Evolutionary conservation across 2,113 vertebrate species (phyloP).

Genomic region (Labrus mixtus): DNA sequence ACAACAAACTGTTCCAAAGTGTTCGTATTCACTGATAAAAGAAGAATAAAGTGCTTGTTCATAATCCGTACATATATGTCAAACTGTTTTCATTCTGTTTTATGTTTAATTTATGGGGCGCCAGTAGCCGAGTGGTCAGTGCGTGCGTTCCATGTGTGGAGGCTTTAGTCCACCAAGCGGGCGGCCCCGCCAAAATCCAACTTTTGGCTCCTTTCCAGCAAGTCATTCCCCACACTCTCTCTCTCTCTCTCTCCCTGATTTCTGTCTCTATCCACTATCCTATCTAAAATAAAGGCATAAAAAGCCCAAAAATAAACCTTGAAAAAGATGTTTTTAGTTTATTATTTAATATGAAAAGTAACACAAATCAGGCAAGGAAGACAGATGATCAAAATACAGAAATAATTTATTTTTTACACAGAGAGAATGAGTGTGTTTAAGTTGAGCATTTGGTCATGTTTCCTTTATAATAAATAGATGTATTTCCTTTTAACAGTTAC

Average conservation of each 20-base stretch:
- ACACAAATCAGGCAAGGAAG: slow-evolving; percentile 57
- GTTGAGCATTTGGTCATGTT: slow-evolving; percentile 26
- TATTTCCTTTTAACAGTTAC: slow-evolving; percentile 29
- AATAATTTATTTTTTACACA: slow-evolving; percentile 43
- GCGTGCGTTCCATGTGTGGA: too few relatives aligned
- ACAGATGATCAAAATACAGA: slow-evolving; percentile 53
- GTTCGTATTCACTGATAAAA: slow-evolving; percentile 63
- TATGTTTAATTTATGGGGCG: neutral
- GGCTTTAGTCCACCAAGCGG: too few relatives aligned
- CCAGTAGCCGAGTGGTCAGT: too few relatives aligned
- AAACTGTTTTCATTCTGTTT: slow-evolving; percentile 25
- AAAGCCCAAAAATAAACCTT: too few relatives aligned
- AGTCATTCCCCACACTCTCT: too few relatives aligned
- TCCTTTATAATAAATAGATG: slow-evolving; percentile 32
- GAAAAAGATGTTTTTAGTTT: too few relatives aligned
- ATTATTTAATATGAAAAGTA: slow-evolving; percentile 44
- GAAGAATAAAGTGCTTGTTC: slow-evolving; percentile 69
- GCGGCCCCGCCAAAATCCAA: too few relatives aligned
- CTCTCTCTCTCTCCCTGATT: too few relatives aligned
- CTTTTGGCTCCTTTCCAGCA: too few relatives aligned
- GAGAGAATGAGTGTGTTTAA: slow-evolving; percentile 35
- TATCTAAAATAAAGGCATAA: too few relatives aligned
- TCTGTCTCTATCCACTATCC: too few relatives aligned
- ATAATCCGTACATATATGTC: slow-evolving; percentile 54
- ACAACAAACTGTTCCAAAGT: slow-evolving; percentile 63